A percentile compares a stretch with the other conserved stretches of the same genome.
Conservation (phyloP, 2,113 vertebrate species). For the Poecilia latipinna region DNA sequence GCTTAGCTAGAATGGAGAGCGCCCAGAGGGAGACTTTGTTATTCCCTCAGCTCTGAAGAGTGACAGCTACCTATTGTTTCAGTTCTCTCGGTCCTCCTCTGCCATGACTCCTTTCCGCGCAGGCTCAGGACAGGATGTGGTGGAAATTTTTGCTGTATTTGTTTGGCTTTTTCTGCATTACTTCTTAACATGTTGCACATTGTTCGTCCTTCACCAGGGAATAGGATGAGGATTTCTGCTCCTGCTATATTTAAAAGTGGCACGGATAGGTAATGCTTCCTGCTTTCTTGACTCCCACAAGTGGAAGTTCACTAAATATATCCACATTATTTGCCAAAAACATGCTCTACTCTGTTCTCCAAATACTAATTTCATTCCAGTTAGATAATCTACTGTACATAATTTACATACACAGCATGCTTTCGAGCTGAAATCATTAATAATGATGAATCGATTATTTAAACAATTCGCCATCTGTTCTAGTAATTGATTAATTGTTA, state of each 20-base stretch:
- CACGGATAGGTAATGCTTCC: slow-evolving; percentile 21
- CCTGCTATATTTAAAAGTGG: slow-evolving; percentile 45
- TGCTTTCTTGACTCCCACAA: not conserved
- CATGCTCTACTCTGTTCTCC: not conserved
- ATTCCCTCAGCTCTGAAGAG: slow-evolving; percentile 68
- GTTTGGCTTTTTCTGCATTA: slow-evolving; percentile 47
- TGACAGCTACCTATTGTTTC: slow-evolving; percentile 81
- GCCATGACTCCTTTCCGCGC: slow-evolving; percentile 66
- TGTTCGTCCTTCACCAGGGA: slow-evolving; percentile 45
- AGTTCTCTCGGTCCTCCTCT: slow-evolving; percentile 58
- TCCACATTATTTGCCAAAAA: not conserved
- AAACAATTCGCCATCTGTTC: too few relatives aligned
- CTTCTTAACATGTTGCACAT: slow-evolving; percentile 41
- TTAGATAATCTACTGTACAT: too few relatives aligned
- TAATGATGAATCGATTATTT: too few relatives aligned
- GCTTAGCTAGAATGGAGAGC: slow-evolving; percentile 38
- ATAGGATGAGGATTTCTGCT: slow-evolving; percentile 17
- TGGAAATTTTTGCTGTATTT: slow-evolving; percentile 30
- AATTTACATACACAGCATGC: too few relatives aligned
- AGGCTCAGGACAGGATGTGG: slow-evolving; percentile 60
- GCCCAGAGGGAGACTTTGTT: slow-evolving; percentile 75
- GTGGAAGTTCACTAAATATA: slow-evolving; percentile 9
- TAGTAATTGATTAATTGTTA: too few relatives aligned
- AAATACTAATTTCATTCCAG: not conserved
- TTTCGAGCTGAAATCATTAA: too few relatives aligned